Conservation (phyloP, 2,113 vertebrate genomes). For the Rostratula benghalensis region DNA sequence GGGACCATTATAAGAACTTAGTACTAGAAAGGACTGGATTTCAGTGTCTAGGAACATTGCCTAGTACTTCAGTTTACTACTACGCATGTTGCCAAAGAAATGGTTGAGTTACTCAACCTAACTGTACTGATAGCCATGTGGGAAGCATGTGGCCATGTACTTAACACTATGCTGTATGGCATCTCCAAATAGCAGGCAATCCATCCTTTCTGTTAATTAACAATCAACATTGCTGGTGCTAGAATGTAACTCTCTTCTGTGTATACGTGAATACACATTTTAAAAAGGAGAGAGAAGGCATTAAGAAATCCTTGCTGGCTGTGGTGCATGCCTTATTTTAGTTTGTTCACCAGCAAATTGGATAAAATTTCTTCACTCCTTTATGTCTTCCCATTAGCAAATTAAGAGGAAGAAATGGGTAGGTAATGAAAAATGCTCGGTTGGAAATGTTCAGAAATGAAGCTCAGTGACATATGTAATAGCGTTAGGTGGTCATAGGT, state of each 20-base stretch:
- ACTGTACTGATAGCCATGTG: background rate
- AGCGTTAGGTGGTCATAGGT: background rate
- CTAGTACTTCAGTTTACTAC: background rate
- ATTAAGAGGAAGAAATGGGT: constrained; percentile 15
- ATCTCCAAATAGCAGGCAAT: background rate
- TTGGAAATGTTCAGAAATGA: constrained; percentile 30
- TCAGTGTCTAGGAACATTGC: background rate
- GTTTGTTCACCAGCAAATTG: background rate
- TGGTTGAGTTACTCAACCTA: background rate
- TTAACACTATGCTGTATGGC: background rate
- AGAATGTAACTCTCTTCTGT: background rate
- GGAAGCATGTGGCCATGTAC: background rate
- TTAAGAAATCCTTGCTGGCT: background rate
- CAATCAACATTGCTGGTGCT: background rate
- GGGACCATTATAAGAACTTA: background rate
- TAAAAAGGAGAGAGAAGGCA: background rate
- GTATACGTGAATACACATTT: background rate
- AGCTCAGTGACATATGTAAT: constrained; percentile 13
- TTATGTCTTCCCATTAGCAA: background rate
- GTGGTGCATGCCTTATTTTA: background rate
- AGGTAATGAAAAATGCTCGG: constrained; percentile 45
- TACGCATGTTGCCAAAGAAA: background rate
- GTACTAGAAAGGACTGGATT: background rate
- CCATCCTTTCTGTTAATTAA: background rate
- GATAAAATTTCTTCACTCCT: background rate